Evolutionary conservation across 2,797 vertebrate genomes (phyloP).

Genomic region (Myotis pilosus): DNA sequence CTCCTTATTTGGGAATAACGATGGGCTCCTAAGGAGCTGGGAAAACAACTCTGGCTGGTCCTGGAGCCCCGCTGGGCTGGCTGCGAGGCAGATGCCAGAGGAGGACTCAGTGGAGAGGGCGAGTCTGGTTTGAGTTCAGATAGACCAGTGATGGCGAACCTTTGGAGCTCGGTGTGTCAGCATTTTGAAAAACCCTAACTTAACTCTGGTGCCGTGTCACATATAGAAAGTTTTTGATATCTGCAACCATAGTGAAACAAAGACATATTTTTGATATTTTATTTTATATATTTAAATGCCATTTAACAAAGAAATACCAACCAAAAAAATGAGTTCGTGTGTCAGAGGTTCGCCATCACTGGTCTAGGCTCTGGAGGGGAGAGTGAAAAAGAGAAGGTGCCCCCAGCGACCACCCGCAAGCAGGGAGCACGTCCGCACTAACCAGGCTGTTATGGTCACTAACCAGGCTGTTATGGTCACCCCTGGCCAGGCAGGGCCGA

Average conservation of each 20-base stretch:
- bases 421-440: background rate
- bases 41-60: background rate
- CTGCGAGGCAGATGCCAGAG: background rate
- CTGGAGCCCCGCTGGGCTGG: background rate
- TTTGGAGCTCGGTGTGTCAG: too few species aligned
- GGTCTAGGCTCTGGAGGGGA: background rate
- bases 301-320: too few species aligned
- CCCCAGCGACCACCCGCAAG: background rate
- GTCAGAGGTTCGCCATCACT: too few species aligned
- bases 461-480: background rate
- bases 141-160: too few species aligned
- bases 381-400: background rate
- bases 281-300: too few species aligned
- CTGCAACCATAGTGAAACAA: too few species aligned
- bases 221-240: too few species aligned
- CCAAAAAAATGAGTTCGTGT: too few species aligned
- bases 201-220: too few species aligned
- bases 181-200: too few species aligned
- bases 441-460: background rate
- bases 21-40: background rate
- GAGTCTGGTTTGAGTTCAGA: constrained; percentile 13
- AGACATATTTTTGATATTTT: too few species aligned
- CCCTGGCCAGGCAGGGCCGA: background rate
- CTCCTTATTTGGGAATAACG: background rate
- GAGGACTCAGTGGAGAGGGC: background rate